These are phyloP conservation scores for Rhinella marina DNA, from an alignment of 2,797 vertebrate genomes.

Conservation along the genomic window DNA sequence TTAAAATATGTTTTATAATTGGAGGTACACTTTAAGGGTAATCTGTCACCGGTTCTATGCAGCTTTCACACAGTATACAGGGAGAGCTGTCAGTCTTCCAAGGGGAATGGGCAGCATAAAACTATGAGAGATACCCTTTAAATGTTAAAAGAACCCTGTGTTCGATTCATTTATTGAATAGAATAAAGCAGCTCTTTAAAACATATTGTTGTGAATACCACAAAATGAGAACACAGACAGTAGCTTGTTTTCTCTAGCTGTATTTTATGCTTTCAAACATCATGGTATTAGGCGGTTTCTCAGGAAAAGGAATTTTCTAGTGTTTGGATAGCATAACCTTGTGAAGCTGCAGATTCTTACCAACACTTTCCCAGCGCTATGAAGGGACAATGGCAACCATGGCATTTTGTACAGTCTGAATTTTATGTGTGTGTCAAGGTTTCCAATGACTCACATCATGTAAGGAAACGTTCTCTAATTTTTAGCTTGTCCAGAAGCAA, in stretches of 20 bases:
- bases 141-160: background rate
- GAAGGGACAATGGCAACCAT: background rate
- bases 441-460: background rate
- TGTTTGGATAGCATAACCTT: constrained; percentile 13
- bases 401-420: constrained; percentile 18
- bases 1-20: too few species aligned
- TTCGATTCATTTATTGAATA: background rate
- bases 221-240: background rate
- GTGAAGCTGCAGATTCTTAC: background rate
- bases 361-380: constrained; percentile 17
- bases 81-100: too few species aligned
- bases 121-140: too few species aligned
- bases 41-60: too few species aligned
- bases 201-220: background rate
- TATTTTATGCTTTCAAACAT: constrained; percentile 22
- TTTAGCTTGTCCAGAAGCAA: background rate
- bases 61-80: too few species aligned
- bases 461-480: background rate
- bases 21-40: too few species aligned
- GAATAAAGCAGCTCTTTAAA: background rate
- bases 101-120: too few species aligned
- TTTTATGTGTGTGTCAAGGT: background rate
- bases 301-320: background rate
- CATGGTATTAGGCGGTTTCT: background rate
- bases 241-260: background rate